Conservation (phyloP, 2,113 vertebrate genomes). For the Colaptes auratus region DNA sequence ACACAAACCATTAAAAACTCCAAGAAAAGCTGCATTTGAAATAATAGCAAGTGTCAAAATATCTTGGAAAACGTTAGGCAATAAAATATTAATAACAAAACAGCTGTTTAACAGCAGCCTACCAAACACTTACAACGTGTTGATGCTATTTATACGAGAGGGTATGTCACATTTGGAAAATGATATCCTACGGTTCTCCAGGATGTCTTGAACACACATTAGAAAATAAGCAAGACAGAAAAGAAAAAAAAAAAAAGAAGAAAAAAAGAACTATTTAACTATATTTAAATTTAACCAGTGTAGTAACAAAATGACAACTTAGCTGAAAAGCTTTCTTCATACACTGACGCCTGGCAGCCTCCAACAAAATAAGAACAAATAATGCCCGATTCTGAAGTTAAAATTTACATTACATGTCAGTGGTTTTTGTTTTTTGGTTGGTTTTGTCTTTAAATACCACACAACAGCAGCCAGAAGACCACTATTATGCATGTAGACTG, state of each 20-base stretch:
- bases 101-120: constrained; percentile 49
- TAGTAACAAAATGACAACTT: constrained; percentile 37
- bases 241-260: not conserved
- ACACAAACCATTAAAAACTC: constrained; percentile 73
- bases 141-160: constrained; percentile 3
- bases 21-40: constrained; percentile 69
- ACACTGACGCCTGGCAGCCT: constrained; percentile 7
- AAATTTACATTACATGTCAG: constrained; percentile 3
- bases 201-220: not conserved
- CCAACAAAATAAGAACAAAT: constrained; percentile 52
- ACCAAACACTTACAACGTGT: constrained; percentile 35
- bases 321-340: not conserved
- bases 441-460: not conserved
- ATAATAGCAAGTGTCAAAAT: constrained; percentile 72
- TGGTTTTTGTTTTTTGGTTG: not conserved
- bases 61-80: constrained; percentile 59
- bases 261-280: not conserved
- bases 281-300: constrained; percentile 37
- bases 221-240: too few relatives aligned
- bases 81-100: constrained; percentile 77
- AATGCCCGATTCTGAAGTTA: constrained; percentile 28
- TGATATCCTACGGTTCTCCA: not conserved
- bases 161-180: constrained; percentile 24
- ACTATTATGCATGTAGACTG: not conserved
- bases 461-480: not conserved